Evolutionary conservation across 2,797 vertebrate genomes (phyloP).

Genomic region (Syngnathus rostellatus): DNA sequence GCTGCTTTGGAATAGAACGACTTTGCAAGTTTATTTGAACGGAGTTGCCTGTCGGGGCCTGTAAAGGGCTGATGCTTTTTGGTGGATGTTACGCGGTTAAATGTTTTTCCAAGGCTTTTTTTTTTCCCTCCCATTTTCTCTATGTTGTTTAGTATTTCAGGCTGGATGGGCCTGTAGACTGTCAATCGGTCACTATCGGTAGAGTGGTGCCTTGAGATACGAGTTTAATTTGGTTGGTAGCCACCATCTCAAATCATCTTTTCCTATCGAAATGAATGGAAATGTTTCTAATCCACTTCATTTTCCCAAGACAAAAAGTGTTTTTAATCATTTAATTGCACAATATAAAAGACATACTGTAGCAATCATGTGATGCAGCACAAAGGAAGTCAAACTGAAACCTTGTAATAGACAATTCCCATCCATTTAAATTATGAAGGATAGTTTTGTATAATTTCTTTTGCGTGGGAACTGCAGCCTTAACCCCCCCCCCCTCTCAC

Average conservation of each 20-base stretch:
- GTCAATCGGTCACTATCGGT: not conserved
- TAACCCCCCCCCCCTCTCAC: constrained; percentile 4
- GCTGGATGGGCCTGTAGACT: not conserved
- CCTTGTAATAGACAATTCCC: constrained; percentile 24
- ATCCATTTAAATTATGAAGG: constrained; percentile 35
- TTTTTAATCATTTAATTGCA: not conserved
- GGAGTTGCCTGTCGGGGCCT: constrained; percentile 22
- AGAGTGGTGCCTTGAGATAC: not conserved
- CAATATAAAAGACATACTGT: not conserved
- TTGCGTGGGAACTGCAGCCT: constrained; percentile 25
- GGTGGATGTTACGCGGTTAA: constrained; percentile 20
- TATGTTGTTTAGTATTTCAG: not conserved
- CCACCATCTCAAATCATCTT: not conserved
- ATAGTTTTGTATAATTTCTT: constrained; percentile 43
- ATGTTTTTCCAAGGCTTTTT: not conserved
- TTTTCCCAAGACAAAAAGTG: not conserved
- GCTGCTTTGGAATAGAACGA: constrained; percentile 35
- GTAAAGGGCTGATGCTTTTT: constrained; percentile 20
- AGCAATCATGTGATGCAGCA: not conserved
- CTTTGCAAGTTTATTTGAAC: constrained; percentile 36
- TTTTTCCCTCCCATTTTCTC: not conserved
- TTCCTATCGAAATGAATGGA: not conserved
- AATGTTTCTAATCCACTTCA: not conserved
- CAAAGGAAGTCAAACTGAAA: not conserved
- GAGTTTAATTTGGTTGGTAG: not conserved